Base-by-base conservation (phyloP, 1,140 invertebrate genomes). In the Himalopsyche phryganea region DNA sequence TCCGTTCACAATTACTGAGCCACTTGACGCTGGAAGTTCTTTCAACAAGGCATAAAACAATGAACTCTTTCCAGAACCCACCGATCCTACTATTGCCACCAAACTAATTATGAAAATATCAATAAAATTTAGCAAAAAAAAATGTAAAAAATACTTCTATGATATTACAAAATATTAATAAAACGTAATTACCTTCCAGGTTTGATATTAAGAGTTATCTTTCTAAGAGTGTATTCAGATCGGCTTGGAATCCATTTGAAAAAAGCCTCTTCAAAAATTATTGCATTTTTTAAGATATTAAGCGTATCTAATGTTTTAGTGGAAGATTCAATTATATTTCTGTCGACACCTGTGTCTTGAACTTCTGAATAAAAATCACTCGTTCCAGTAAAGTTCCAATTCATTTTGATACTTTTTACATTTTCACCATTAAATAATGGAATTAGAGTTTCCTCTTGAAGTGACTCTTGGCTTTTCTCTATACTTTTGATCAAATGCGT, bases 1-100 rank as follows among this genome's bases (percentile, higher is more conserved):
- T n/a, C 91, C 91, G 48, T 77, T 71, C 0, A 90, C 71, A 10
- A 74, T 69, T 0, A 92, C 67, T 10, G 66, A 71, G 1, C 92
- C 92, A 1, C 70, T 66, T 0, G 65, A 69, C 1, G 85, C 65
- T n/a, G 85, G 48, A 36, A 92, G 69, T 68, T 94, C 92, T 14
- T 82, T 76, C 1, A 94, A 71, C 50, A 94, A 79, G 0, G 81
- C 76, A 66, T 91, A 80, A 0, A 91, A 69, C 1, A 91, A 65
- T 0, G 73, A 89, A 13, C 83, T 85, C 76, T 93, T 94, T 6
- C 91, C 90, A 2, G 85, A 76, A 14, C 90, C 90, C n/a, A 93
- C 85, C 46, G 84, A 80, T 23, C 91, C 91, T n/a, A 63, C 49
- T 4, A 63, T 60, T 9, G 52, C 61, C n/a, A 60, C 50, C 13